Conservation (phyloP, 2,888 invertebrate genomes). For the Branchinecta sandiegonensis region DNA sequence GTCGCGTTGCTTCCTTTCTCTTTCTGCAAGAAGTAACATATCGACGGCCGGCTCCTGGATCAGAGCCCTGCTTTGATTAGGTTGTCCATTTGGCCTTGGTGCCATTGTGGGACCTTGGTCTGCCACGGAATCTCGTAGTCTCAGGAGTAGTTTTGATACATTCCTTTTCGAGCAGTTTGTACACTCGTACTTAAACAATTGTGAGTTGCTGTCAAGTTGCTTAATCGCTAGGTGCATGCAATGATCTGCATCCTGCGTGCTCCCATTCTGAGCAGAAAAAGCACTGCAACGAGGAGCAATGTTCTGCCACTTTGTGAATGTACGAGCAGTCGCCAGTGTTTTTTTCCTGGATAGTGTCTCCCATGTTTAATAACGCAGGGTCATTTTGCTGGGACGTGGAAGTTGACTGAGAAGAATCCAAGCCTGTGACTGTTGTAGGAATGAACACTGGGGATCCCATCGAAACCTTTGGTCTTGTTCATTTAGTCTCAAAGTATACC, state of each 20-base stretch:
- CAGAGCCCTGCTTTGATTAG: slow-evolving; percentile 8
- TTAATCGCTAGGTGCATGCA: background rate
- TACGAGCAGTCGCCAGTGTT: slow-evolving; percentile 14
- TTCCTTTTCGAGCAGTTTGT: too few species aligned
- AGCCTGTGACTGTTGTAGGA: background rate
- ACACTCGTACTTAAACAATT: too few species aligned
- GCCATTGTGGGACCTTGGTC: slow-evolving; percentile 8
- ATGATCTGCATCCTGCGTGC: background rate
- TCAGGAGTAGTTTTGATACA: background rate
- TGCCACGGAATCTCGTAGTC: slow-evolving; percentile 14
- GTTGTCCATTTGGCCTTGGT: slow-evolving; percentile 14
- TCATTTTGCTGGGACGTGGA: background rate
- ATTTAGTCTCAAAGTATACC: too few species aligned
- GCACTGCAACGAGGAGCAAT: slow-evolving; percentile 11
- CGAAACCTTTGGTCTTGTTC: too few species aligned
- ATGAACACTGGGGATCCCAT: background rate
- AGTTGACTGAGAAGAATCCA: slow-evolving; percentile 9
- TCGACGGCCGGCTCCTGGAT: slow-evolving; percentile 4
- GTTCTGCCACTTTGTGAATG: background rate
- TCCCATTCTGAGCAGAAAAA: slow-evolving; percentile 14
- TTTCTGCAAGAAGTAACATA: background rate
- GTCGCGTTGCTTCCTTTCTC: slow-evolving; percentile 12
- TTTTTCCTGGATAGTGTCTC: background rate
- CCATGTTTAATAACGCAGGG: too few species aligned
- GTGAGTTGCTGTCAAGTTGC: too few species aligned